phyloP scores from a whole-genome alignment of 2,888 invertebrate species.

The Drosophila diplacantha region DNA sequence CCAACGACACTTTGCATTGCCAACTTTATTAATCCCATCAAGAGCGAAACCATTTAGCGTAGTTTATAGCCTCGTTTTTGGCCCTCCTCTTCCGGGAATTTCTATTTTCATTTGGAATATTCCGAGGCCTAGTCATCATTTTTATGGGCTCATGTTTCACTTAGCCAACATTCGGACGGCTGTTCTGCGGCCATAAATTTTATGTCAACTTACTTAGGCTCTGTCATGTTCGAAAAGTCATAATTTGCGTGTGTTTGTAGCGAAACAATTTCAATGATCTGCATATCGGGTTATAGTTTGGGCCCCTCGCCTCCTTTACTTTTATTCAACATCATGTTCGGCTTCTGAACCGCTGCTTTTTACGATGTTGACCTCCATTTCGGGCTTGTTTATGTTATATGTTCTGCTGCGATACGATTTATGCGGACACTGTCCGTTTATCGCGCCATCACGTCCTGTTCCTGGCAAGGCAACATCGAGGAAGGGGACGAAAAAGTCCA shows the following conservation, averaged over 20 bases:
- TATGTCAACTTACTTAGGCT: constrained; percentile 50
- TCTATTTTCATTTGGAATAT: constrained; percentile 22
- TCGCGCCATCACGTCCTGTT: constrained; percentile 58
- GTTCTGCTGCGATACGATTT: constrained; percentile 43
- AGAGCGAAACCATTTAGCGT: constrained; percentile 29
- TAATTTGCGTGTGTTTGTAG: constrained; percentile 28
- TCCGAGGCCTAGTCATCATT: constrained; percentile 38
- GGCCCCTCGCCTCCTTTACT: background rate
- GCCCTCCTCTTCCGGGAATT: background rate
- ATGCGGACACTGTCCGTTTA: constrained; percentile 62
- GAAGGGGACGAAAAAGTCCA: constrained; percentile 31
- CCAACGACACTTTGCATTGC: constrained; percentile 3
- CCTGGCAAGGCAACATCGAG: constrained; percentile 13
- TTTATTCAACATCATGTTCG: constrained; percentile 10
- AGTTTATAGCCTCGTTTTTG: constrained; percentile 19
- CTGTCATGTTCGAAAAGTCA: constrained; percentile 50
- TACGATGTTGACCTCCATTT: constrained; percentile 31
- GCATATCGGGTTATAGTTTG: constrained; percentile 51
- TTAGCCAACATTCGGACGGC: constrained; percentile 47
- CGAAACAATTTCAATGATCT: constrained; percentile 55
- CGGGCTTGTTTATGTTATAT: constrained; percentile 26
- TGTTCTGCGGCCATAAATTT: constrained; percentile 53
- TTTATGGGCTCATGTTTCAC: constrained; percentile 64
- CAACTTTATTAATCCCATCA: constrained; percentile 28
- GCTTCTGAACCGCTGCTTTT: constrained; percentile 2